phyloP scores from a whole-genome alignment of 2,797 vertebrate species.

The Xiphophorus birchmanni region DNA sequence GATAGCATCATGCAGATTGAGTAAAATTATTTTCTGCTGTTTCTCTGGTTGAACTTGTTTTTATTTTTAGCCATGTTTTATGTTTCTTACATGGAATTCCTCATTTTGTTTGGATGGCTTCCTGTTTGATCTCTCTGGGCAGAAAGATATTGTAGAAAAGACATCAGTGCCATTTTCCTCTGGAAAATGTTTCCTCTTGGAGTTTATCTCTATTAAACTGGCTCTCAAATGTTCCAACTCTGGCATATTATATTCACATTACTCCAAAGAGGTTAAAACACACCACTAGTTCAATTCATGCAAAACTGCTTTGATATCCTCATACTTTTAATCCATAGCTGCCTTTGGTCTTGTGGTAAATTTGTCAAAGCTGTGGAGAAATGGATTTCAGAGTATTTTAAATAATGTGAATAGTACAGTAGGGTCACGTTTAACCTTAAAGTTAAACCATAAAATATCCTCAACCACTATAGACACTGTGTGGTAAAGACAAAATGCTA shows the following conservation, averaged over 20 bases:
- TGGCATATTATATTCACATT: background rate
- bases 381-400: too few species aligned
- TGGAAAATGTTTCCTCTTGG: conserved; percentile 8
- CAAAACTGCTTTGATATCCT: background rate
- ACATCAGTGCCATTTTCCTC: conserved; percentile 27
- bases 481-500: background rate
- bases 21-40: background rate
- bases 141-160: conserved; percentile 32
- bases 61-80: conserved; percentile 8
- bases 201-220: conserved; percentile 29
- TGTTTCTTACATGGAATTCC: conserved; percentile 19
- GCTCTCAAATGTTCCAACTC: conserved; percentile 8
- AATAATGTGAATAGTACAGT: too few species aligned
- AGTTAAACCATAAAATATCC: too few species aligned
- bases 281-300: background rate
- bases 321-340: background rate
- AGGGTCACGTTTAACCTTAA: too few species aligned
- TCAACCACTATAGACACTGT: too few species aligned
- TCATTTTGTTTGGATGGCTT: conserved; percentile 40
- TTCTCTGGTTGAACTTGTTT: background rate
- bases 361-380: background rate
- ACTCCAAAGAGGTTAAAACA: conserved; percentile 4
- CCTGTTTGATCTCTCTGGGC: conserved; percentile 32
- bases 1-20: background rate
- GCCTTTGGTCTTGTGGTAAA: background rate